phyloP scores from a whole-genome alignment of 2,888 invertebrate genomes.

The Pseudococcus viburni region DNA sequence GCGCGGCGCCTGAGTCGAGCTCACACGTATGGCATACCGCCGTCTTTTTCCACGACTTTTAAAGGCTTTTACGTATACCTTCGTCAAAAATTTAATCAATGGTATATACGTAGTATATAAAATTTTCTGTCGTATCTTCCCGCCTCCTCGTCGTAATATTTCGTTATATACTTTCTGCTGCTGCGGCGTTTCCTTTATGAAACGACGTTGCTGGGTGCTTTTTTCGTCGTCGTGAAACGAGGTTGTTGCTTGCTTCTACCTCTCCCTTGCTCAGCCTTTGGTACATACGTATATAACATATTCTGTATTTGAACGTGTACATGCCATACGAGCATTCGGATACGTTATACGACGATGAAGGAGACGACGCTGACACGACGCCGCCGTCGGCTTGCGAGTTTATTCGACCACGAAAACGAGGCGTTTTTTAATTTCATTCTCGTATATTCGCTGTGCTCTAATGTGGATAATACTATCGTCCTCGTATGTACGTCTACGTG shows the following conservation, averaged over 20 bases:
- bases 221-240: background rate
- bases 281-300: background rate
- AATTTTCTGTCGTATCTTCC: background rate
- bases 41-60: background rate
- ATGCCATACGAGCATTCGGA: background rate
- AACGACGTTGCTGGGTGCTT: conserved; percentile 5
- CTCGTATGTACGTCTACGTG: background rate
- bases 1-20: background rate
- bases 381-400: background rate
- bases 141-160: background rate
- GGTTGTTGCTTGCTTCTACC: background rate
- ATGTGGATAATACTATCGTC: background rate
- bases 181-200: background rate
- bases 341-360: background rate
- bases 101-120: background rate
- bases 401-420: conserved; percentile 45
- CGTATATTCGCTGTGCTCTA: background rate
- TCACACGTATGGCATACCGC: background rate
- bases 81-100: conserved; percentile 31
- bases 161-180: background rate
- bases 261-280: background rate
- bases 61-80: conserved; percentile 22
- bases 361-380: background rate
- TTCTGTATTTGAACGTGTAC: background rate
- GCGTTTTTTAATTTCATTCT: conserved; percentile 38